Percentiles rank a stretch among this genome's conserved stretches.
Conservation (phyloP, 2,888 invertebrate species). For the Nephrotoma flavescens region DNA sequence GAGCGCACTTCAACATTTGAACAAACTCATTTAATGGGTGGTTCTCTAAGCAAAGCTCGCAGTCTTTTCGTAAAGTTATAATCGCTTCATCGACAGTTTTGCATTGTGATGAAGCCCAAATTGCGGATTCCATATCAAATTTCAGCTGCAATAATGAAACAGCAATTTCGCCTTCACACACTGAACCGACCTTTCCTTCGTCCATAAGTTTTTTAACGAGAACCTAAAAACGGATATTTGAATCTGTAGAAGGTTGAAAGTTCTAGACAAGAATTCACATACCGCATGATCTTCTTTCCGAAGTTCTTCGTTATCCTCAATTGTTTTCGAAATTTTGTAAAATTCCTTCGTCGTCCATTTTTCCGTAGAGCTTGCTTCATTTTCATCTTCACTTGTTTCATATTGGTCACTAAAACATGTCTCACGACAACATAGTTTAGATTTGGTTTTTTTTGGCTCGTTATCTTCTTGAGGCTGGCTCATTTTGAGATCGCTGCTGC, state of each 20-base stretch:
- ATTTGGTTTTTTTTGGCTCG: slow-evolving; percentile 26
- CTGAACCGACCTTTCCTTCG: slow-evolving; percentile 61
- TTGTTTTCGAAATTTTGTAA: background rate
- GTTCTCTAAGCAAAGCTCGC: slow-evolving; percentile 74
- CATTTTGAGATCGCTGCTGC: slow-evolving; percentile 8
- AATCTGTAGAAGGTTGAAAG: no score
- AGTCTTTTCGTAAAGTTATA: slow-evolving; percentile 77
- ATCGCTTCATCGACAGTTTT: slow-evolving; percentile 64
- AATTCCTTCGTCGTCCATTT: background rate
- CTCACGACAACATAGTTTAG: slow-evolving; percentile 34
- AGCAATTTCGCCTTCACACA: slow-evolving; percentile 77
- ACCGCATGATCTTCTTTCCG: slow-evolving; percentile 30
- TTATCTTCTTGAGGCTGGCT: slow-evolving; percentile 21
- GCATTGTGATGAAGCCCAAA: slow-evolving; percentile 78
- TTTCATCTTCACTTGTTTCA: slow-evolving; percentile 33
- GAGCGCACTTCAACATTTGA: slow-evolving; percentile 78
- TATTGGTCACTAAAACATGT: slow-evolving; percentile 50
- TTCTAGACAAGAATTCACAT: slow-evolving; percentile 22
- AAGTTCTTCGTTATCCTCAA: slow-evolving; percentile 10
- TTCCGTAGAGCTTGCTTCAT: slow-evolving; percentile 9
- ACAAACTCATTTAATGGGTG: slow-evolving; percentile 82
- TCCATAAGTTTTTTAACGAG: slow-evolving; percentile 67
- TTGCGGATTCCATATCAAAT: slow-evolving; percentile 59
- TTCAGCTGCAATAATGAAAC: slow-evolving; percentile 66
- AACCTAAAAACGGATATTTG: slow-evolving; percentile 30